These are phyloP conservation scores for Harpagifer antarcticus DNA, from an alignment of 2,797 vertebrate genomes.

Conservation along the genomic window DNA sequence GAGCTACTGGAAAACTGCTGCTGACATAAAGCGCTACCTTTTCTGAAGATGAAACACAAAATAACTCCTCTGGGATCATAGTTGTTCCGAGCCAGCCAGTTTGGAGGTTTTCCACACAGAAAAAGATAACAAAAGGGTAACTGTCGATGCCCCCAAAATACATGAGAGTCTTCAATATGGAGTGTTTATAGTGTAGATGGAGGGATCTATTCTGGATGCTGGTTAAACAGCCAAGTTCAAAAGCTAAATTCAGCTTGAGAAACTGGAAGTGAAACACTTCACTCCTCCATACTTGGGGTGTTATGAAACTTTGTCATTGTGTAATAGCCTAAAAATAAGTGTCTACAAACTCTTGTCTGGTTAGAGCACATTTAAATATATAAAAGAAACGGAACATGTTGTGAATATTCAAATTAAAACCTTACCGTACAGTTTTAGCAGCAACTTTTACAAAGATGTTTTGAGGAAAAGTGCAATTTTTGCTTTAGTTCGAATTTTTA, in stretches of 20 bases:
- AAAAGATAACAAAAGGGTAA: conserved; percentile 14
- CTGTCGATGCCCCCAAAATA: neutral
- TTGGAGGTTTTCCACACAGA: conserved; percentile 7
- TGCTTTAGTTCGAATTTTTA: too few species aligned
- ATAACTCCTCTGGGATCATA: conserved; percentile 13
- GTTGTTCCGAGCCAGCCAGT: conserved; percentile 9
- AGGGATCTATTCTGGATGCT: conserved; percentile 17
- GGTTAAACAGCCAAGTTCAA: conserved; percentile 34
- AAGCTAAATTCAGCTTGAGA: conserved; percentile 45
- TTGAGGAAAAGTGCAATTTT: neutral
- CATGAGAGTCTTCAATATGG: neutral
- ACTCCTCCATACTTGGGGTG: conserved; percentile 38
- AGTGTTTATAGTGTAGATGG: conserved; percentile 9
- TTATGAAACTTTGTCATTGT: conserved; percentile 50
- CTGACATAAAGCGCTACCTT: conserved; percentile 23
- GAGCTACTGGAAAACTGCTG: neutral
- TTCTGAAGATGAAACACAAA: conserved; percentile 22
- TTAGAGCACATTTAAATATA: neutral
- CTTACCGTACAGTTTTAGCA: neutral
- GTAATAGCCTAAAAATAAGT: conserved; percentile 47
- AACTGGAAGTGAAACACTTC: conserved; percentile 45
- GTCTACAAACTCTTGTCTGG: conserved; percentile 21
- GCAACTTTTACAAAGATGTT: neutral
- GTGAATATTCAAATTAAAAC: neutral
- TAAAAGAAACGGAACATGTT: neutral